phyloP scores from a whole-genome alignment of 2,888 invertebrate genomes.

The Dynastes maya region DNA sequence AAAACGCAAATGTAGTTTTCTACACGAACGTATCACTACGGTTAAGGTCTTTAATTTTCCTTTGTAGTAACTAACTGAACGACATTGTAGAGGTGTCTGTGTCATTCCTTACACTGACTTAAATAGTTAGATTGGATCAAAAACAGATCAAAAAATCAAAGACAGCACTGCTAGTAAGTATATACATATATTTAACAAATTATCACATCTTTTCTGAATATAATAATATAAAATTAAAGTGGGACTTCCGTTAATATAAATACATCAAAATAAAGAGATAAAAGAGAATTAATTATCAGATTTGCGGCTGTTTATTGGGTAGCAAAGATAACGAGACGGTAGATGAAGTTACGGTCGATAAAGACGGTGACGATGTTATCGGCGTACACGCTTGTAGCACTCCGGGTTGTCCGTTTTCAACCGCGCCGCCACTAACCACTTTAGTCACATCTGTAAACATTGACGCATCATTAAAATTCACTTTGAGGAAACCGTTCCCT shows the following conservation, averaged over 20 bases:
- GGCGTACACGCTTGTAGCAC: background rate
- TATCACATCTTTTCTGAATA: slow-evolving; percentile 31
- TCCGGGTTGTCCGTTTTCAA: slow-evolving; percentile 7
- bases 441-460: background rate
- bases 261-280: slow-evolving; percentile 15
- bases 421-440: background rate
- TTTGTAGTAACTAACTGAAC: too few species aligned
- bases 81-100: too few species aligned
- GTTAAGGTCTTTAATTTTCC: too few species aligned
- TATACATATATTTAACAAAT: slow-evolving; percentile 39
- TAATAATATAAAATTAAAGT: slow-evolving; percentile 25
- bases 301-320: slow-evolving; percentile 2
- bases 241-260: slow-evolving; percentile 21
- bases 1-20: too few species aligned
- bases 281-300: slow-evolving; percentile 23
- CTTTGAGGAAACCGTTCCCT: slow-evolving; percentile 28
- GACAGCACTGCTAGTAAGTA: background rate
- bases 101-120: too few species aligned
- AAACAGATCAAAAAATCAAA: background rate
- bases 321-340: background rate
- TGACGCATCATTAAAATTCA: slow-evolving; percentile 14
- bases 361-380: background rate
- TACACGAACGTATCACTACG: too few species aligned
- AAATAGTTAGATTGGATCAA: too few species aligned
- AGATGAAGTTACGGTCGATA: slow-evolving; percentile 3